phyloP scores from a whole-genome alignment of 2,113 vertebrate genomes.

The Lophius piscatorius region DNA sequence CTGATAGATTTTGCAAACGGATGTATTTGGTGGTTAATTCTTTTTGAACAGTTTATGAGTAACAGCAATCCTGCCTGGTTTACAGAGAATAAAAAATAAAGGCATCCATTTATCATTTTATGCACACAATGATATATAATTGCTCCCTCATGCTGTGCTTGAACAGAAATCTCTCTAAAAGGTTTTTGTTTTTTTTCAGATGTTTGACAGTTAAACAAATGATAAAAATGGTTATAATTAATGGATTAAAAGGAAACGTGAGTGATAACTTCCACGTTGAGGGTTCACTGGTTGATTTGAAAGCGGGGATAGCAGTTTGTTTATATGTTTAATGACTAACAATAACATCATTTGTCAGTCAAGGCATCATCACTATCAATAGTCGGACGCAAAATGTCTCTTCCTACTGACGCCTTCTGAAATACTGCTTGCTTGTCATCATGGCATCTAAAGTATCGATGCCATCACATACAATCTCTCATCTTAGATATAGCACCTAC shows the following conservation, averaged over 20 bases:
- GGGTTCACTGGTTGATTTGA: neutral
- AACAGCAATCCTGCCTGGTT: neutral
- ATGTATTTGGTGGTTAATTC: neutral
- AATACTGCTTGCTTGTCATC: conserved; percentile 40
- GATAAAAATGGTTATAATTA: conserved; percentile 2
- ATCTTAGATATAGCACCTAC: conserved; percentile 58
- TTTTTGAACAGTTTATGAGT: neutral
- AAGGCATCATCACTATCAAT: neutral
- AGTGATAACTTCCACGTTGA: neutral
- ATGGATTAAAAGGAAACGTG: too few relatives aligned
- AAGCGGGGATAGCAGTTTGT: neutral
- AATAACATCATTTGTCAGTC: neutral
- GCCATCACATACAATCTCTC: conserved; percentile 23
- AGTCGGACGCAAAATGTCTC: conserved; percentile 40
- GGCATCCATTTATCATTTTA: neutral
- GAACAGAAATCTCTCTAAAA: neutral
- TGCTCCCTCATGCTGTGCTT: conserved; percentile 1
- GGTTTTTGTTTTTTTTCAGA: neutral
- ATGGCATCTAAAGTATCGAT: conserved; percentile 32
- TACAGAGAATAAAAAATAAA: too few relatives aligned
- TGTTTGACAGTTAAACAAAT: conserved; percentile 1
- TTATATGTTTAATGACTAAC: neutral
- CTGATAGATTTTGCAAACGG: neutral
- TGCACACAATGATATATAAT: neutral
- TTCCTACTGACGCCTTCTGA: conserved; percentile 24